Evolutionary conservation across 2,113 vertebrate species (phyloP).

Genomic region (Silurus glanis): DNA sequence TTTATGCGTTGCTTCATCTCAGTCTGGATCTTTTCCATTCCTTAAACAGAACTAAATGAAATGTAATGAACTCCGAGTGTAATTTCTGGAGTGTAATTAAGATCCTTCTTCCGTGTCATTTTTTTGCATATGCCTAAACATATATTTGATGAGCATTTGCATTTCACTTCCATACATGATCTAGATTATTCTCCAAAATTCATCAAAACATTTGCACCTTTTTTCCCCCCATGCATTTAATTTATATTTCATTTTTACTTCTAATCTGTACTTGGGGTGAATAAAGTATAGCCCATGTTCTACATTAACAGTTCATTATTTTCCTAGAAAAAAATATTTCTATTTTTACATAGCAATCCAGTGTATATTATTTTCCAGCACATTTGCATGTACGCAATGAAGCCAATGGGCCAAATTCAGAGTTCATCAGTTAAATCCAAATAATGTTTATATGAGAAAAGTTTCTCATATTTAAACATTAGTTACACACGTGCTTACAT

Average conservation of each 20-base stretch:
- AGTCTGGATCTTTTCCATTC: background rate
- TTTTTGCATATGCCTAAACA: background rate
- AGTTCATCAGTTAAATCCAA: background rate
- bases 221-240: background rate
- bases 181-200: background rate
- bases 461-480: background rate
- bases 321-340: conserved; percentile 46
- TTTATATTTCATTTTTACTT: conserved; percentile 7
- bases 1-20: background rate
- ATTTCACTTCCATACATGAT: background rate
- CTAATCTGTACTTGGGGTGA: background rate
- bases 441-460: background rate
- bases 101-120: background rate
- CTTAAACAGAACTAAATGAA: background rate
- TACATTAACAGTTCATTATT: conserved; percentile 18
- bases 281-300: background rate
- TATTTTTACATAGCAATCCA: conserved; percentile 23
- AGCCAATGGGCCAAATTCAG: background rate
- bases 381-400: background rate
- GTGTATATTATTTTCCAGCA: conserved; percentile 24
- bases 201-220: background rate
- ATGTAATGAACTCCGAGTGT: background rate
- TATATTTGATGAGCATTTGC: background rate
- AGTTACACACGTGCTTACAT: background rate
- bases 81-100: background rate